Conservation (phyloP, 2,888 invertebrate genomes). For the Oligia latruncula region DNA sequence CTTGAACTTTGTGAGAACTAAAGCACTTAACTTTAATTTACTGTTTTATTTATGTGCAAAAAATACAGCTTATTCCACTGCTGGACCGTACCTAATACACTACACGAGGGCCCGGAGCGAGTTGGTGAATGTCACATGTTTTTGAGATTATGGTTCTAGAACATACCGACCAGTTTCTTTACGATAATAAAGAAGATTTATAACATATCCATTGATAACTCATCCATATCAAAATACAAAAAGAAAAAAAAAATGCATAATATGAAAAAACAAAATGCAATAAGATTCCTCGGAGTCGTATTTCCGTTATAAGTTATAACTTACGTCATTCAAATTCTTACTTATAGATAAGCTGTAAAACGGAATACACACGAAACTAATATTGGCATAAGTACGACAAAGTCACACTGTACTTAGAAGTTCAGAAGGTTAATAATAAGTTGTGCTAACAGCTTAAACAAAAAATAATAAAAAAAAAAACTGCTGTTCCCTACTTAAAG, state of each 20-base stretch:
- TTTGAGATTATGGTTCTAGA: neutral
- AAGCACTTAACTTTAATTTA: neutral
- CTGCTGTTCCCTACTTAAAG: too few species aligned
- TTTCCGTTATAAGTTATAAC: neutral
- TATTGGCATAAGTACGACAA: constrained; percentile 34
- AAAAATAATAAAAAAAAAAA: too few species aligned
- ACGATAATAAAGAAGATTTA: neutral
- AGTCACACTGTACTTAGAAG: neutral
- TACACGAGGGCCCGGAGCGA: neutral
- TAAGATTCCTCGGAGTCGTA: neutral
- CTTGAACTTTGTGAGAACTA: neutral
- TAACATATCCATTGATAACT: neutral
- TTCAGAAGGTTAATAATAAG: constrained; percentile 26
- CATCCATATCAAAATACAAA: neutral
- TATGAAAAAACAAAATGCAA: neutral
- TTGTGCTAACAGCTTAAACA: neutral
- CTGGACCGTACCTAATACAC: neutral
- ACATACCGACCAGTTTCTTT: neutral
- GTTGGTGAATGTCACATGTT: neutral
- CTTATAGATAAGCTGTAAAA: neutral
- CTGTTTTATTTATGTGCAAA: neutral
- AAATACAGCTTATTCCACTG: neutral
- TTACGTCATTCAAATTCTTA: constrained; percentile 18
- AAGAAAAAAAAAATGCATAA: neutral
- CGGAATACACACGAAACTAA: constrained; percentile 36